Evolutionary conservation across 1,140 invertebrate genomes (phyloP), one percentile per base, ranked within the genome.

Genomic region (Batillaria attramentaria): DNA sequence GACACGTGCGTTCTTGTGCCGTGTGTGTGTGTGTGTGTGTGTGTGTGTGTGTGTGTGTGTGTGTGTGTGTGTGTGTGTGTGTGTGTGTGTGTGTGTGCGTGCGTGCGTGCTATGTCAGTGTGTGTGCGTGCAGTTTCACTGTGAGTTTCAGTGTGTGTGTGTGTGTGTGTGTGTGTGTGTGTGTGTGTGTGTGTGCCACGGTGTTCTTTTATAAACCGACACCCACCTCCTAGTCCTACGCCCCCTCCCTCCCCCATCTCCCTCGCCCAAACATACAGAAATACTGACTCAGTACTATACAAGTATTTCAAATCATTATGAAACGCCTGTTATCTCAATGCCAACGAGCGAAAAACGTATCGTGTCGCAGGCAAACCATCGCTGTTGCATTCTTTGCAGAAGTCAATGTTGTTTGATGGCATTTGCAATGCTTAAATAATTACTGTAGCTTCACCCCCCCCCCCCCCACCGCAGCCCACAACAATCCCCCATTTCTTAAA

Each of bases 1-100:
- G 75, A 28, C 60, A 83, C 80, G 86, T 87, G 43, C 50, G 72
- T n/a, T 39, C 65, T 24, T 31, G n/a, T 10, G 4, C 2, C 13
- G 20, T 35, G 3, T 37, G 31, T 31, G n/a, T 54, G 16, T 3
- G 46, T 13, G 3, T 10, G n/a, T 35, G 13, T 0, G 37, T 50
- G 37, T 5, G 57, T 18, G 16, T 31, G 4, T 31, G 1, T 18
- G 33, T 28, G 4, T 18, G n/a, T 31, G 1, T 1, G 5, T 28
- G 2, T 31, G 65, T 66, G 4, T 66, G 35, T 66, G n/a, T 66
- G 13, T 20, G 10, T 18, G 33, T 33, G 20, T 35, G 3, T 37
- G 31, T 31, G n/a, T 54, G 16, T 3, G 46, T 13, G 3, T 10
- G n/a, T 35, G 13, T 0, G 37, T 50, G 37, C 4, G 57, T 18